Percentiles rank a stretch among this genome's conserved stretches.
phyloP scores from a whole-genome alignment of 2,888 invertebrate species.

The Latrodectus elegans region DNA sequence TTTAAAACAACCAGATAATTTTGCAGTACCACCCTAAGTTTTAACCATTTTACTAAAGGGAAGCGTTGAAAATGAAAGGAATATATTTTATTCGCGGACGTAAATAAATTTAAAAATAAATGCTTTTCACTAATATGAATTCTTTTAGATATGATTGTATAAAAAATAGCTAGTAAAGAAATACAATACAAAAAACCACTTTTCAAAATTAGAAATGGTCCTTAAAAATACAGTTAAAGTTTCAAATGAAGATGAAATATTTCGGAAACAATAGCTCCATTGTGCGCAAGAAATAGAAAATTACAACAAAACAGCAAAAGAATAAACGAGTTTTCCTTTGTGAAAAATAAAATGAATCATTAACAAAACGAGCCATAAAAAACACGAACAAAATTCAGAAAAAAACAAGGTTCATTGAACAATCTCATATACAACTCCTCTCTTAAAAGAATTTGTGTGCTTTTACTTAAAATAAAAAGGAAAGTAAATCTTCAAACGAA shows the following conservation, averaged over 20 bases:
- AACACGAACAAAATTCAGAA: not conserved
- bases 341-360: not conserved
- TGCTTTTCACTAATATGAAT: no score
- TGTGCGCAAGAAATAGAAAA: not conserved
- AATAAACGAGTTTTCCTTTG: not conserved
- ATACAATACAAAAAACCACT: no score
- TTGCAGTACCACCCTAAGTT: no score
- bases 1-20: no score
- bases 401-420: not conserved
- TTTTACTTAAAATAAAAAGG: not conserved
- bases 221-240: no score
- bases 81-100: no score
- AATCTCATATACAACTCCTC: not conserved
- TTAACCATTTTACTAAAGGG: no score
- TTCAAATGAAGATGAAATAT: constrained; percentile 29
- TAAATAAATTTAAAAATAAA: no score
- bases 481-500: not conserved
- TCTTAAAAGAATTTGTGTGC: not conserved
- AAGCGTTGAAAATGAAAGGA: no score
- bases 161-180: no score
- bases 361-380: not conserved
- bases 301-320: not conserved
- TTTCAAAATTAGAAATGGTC: no score
- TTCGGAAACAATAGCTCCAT: constrained; percentile 29
- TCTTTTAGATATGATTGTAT: no score